Conservation (phyloP, 2,113 vertebrate genomes). For the Notechis scutatus region DNA sequence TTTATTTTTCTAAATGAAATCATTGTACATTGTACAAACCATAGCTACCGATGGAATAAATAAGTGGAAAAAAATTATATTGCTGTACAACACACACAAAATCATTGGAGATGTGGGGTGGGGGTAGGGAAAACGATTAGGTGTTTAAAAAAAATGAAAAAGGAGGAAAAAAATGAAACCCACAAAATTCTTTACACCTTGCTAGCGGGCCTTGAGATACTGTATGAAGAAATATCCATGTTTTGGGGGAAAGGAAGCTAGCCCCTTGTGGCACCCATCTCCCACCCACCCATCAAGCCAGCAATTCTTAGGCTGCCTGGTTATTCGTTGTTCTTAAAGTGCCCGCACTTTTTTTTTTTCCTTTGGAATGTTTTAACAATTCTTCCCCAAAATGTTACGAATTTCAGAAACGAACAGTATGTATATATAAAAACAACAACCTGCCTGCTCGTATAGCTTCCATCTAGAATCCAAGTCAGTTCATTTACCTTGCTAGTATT, state of each 20-base stretch:
- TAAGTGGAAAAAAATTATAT: slow-evolving; percentile 87
- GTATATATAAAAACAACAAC: slow-evolving; percentile 34
- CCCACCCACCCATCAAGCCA: slow-evolving; percentile 14
- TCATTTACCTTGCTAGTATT: slow-evolving; percentile 57
- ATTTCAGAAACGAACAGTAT: slow-evolving; percentile 54
- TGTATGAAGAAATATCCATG: slow-evolving; percentile 58
- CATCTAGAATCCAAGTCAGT: slow-evolving; percentile 34
- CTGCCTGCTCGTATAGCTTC: slow-evolving; percentile 38
- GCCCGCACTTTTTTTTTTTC: slow-evolving; percentile 72
- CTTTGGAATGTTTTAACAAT: slow-evolving; percentile 71
- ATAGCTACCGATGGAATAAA: slow-evolving; percentile 98
- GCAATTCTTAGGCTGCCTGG: slow-evolving; percentile 55
- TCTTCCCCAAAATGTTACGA: slow-evolving; percentile 60
- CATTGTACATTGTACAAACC: slow-evolving; percentile 94
- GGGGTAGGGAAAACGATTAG: slow-evolving; percentile 54
- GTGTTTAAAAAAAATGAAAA: slow-evolving; percentile 48
- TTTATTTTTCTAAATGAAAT: slow-evolving; percentile 79
- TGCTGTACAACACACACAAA: slow-evolving; percentile 88
- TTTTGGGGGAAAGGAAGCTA: slow-evolving; percentile 63
- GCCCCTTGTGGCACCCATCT: slow-evolving; percentile 17
- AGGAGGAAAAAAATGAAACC: not conserved
- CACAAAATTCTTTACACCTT: slow-evolving; percentile 71
- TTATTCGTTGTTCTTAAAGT: slow-evolving; percentile 60
- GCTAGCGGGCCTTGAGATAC: slow-evolving; percentile 71
- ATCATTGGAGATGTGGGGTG: slow-evolving; percentile 64